Base-by-base conservation (phyloP, 2,888 invertebrate genomes). In the Meliscaeva auricollis region DNA sequence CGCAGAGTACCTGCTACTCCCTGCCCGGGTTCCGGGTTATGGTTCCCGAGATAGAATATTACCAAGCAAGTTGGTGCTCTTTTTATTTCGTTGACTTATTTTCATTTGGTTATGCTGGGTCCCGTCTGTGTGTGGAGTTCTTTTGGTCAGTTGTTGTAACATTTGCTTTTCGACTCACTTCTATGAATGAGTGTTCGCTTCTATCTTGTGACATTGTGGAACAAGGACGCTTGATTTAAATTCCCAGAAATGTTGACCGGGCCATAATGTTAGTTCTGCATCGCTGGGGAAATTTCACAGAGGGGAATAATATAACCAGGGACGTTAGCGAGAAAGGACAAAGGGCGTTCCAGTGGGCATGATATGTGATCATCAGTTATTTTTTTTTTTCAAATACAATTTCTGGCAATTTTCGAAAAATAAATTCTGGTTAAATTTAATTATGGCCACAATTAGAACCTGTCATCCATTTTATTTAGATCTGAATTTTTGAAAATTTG, bases 201-300 rank as follows among this genome's bases (percentile, higher is more conserved):
- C 26, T 69, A 17, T 48, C 48, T 8, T 22, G 22, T 22, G 41
- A 30, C 30, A n/a, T 26, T 62, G 20, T 50, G 35, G 13, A 66
- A 50, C 66, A 66, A 66, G 60, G 46, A 69, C 52, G 60, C 48
- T 73, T 76, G 76, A 80, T 85, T 80, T 81, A 73, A 69, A 85
- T 77, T 76, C 72, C 52, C 72, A 56, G 72, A 76, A 48, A 35
- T 62, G 50, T 69, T 81, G 76, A 73, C 85, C 81, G 72, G 54
- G 54, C 30, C 64, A 44, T 70, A 68, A 56, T 54, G 48, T 35
- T 62, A n/a, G 17, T 44, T 20, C 3, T 68, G 58, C 54, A 41
- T 9, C 26, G 7, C 8, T 0, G 30, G 8, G 54, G 15, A 4
- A 32, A 30, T 4, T 26, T 54, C 30, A 9, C 15, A 30, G 3